Conservation (phyloP, 2,797 vertebrate species). For the Fistularia commersonii region DNA sequence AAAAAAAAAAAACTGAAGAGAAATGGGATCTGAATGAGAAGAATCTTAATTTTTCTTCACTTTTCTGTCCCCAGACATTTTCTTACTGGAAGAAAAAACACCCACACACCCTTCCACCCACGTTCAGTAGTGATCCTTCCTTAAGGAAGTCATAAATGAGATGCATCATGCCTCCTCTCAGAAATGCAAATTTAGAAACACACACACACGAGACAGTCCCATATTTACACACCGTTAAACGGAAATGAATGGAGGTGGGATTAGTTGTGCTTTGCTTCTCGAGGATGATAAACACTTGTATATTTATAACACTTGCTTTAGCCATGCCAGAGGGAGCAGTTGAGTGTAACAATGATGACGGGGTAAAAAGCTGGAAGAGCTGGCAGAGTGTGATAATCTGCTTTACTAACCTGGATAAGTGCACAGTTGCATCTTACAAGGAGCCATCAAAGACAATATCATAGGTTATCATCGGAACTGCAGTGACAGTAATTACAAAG, state of each 20-base stretch:
- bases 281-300: conserved; percentile 50
- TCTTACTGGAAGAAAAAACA: conserved; percentile 4
- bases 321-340: conserved; percentile 30
- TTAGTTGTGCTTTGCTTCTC: conserved; percentile 49
- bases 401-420: conserved; percentile 16
- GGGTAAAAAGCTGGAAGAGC: conserved; percentile 21
- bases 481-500: conserved; percentile 22
- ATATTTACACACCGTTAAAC: conserved; percentile 29
- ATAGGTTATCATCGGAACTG: conserved; percentile 16
- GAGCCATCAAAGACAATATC: conserved; percentile 9
- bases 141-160: conserved; percentile 26
- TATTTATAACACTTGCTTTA: conserved; percentile 52
- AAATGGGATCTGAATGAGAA: background rate
- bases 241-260: conserved; percentile 44
- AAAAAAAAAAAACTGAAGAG: too few species aligned
- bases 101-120: conserved; percentile 1
- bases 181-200: conserved; percentile 35
- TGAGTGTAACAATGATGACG: conserved; percentile 27
- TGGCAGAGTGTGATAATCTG: conserved; percentile 23
- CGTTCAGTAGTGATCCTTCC: conserved; percentile 4
- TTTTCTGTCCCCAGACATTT: conserved; percentile 7
- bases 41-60: background rate
- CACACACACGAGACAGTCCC: conserved; percentile 10
- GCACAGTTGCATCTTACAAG: conserved; percentile 1
- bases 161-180: conserved; percentile 27